Base-by-base conservation (phyloP, 2,888 invertebrate genomes). In the Nomada fabriciana region DNA sequence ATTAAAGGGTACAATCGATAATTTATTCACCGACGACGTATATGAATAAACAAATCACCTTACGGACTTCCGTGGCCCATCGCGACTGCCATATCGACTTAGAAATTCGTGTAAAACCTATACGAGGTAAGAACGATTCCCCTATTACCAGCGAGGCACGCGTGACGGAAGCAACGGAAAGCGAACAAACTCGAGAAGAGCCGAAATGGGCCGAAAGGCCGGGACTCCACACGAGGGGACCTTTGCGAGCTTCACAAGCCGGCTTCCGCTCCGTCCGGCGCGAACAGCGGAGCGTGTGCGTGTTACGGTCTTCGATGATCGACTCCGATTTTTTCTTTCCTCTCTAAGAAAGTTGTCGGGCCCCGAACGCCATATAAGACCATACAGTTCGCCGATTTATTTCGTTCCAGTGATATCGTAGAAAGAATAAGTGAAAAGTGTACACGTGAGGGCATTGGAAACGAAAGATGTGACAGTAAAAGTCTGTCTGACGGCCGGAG, bases 201-300 rank as follows among this genome's bases (percentile, higher is more conserved):
- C 87, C 91, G 91, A 90, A 83, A 79, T 85, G 82, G 81, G 82
- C 82, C 86, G 88, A 84, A 71, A 64, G 74, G 76, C 77, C 85
- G 80, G 68, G 73, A 85, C 64, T 59, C 72, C 57, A 63, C 84
- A 84, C 87, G 88, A 83, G 84, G 86, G 75, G 86, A 77, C 87
- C 73, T 60, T 42, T 57, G 61, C 79, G 50, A 81, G 80, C 61
- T 73, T 59, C 86, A 82, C 64, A 84, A 79, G 86, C 81, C 89
- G 85, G 88, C 86, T 86, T 84, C 86, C 82, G 85, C 88, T 86
- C 78, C 80, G 76, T 63, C 74, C 86, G 87, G 88, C 87, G 86
- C 80, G 86, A 81, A 77, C 80, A 77, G 10, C 55, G 70, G 69
- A 65, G 74, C 29, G 71, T 68, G 42, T 60, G 68, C 18, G 42